Base-by-base conservation (phyloP, 1,140 invertebrate genomes). In the Drosophila trapezifrons region DNA sequence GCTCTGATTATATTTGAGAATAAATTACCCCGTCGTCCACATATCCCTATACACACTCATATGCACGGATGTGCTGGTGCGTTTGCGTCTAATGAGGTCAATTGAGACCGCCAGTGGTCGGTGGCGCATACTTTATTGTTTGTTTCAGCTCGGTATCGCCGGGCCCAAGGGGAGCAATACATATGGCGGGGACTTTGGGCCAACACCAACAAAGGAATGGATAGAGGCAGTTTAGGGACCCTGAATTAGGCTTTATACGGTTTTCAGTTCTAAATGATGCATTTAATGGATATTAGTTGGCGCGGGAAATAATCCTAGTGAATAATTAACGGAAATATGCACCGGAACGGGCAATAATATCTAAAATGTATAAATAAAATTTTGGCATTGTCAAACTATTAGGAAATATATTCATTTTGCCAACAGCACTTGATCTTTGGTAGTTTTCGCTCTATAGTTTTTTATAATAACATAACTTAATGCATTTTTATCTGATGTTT, bases 41-140 rank as follows among this genome's bases (percentile, higher is more conserved):
- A n/a, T 22, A 18, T 8, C 15, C 35, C 35, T 35, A 20, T 20
- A 13, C 29, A 15, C 25, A 46, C 18, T 17, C 46, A 49, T 27
- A 37, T 35, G 38, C 17, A 18, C 17, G 9, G 10, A 5, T 18
- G 42, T 12, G 8, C 17, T 32, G 51, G 7, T 37, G 51, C 51
- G 51, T 52, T 20, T 45, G 42, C 35, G 42, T 45, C 74, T 76
- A 77, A 76, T 77, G 63, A 69, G 73, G 73, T 77, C 74, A 76
- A 77, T 69, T 77, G 73, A 76, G 64, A 54, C 74, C 74, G 40
- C 74, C 35, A 70, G 49, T 71, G 65, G 51, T 71, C 52, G 42
- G 25, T 38, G 65, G 42, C 22, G 67, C 51, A 70, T 70, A 57
- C 65, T 49, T 40, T 58, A 71, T 71, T 71, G 43, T 71, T 71